Percentiles rank a stretch among this genome's conserved stretches.
These are phyloP conservation scores for Andrena haemorrhoa DNA, from an alignment of 2,888 invertebrate genomes.

Conservation along the genomic window DNA sequence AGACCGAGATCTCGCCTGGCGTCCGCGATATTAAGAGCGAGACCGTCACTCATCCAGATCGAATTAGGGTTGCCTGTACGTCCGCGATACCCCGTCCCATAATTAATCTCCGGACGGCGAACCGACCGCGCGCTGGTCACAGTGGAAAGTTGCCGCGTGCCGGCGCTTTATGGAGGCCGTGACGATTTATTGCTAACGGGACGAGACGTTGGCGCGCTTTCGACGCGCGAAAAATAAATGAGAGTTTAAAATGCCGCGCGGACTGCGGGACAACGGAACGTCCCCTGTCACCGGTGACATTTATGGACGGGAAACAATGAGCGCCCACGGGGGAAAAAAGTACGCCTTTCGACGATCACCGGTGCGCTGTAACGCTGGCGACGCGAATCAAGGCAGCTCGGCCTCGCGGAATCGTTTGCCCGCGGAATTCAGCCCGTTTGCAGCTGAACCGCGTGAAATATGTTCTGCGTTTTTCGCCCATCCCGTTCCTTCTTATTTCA, in stretches of 20 bases:
- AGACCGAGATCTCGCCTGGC: constrained; percentile 30
- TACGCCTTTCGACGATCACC: constrained; percentile 32
- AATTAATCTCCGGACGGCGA: constrained; percentile 46
- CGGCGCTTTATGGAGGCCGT: constrained; percentile 20
- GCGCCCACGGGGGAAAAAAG: constrained; percentile 48
- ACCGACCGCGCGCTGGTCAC: constrained; percentile 40
- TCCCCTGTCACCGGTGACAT: constrained; percentile 64
- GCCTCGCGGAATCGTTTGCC: background rate
- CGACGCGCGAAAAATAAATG: constrained; percentile 60
- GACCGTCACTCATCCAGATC: constrained; percentile 37
- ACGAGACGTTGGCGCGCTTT: constrained; percentile 26
- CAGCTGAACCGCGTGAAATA: background rate
- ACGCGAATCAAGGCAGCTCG: background rate
- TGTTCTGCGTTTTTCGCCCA: background rate
- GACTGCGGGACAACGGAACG: constrained; percentile 35
- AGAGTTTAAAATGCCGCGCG: constrained; percentile 62
- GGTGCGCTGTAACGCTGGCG: background rate
- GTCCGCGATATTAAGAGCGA: constrained; percentile 44
- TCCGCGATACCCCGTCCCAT: constrained; percentile 19
- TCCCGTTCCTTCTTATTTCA: background rate
- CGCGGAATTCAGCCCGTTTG: constrained; percentile 1
- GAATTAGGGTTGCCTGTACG: constrained; percentile 32
- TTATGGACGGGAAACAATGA: constrained; percentile 69
- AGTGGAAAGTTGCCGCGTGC: constrained; percentile 19
- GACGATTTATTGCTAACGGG: constrained; percentile 63